phyloP scores from a whole-genome alignment of 2,888 invertebrate species.

The Rhimphoctona megacephalus region DNA sequence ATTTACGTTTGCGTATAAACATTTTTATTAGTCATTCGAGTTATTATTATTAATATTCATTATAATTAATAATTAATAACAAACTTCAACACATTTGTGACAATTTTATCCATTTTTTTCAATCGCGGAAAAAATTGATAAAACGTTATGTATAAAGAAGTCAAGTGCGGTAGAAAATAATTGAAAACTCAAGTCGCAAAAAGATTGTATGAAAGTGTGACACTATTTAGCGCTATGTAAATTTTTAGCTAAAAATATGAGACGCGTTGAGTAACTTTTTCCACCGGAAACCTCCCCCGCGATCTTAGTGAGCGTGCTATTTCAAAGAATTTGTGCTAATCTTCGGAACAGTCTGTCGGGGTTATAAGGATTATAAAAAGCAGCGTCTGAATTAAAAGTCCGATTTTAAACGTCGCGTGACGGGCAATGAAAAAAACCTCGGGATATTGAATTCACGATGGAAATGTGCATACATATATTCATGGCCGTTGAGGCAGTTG shows the following conservation, averaged over 20 bases:
- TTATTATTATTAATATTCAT: too few relatives aligned
- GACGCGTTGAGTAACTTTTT: too few relatives aligned
- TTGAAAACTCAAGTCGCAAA: not conserved
- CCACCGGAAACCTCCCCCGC: not conserved
- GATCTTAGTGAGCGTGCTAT: not conserved
- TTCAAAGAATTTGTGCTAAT: not conserved
- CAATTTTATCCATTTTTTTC: too few relatives aligned
- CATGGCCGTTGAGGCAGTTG: conserved; percentile 18
- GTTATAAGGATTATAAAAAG: not conserved
- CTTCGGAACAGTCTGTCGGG: not conserved
- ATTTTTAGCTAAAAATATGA: not conserved
- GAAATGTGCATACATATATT: not conserved
- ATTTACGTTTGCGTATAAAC: too few relatives aligned
- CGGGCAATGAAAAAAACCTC: conserved; percentile 23
- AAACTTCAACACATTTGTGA: too few relatives aligned
- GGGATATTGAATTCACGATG: conserved; percentile 7
- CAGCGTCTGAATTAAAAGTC: not conserved
- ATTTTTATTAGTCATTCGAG: too few relatives aligned
- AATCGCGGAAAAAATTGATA: too few relatives aligned
- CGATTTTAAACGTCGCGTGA: not conserved
- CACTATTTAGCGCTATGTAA: too few relatives aligned
- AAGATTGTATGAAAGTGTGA: too few relatives aligned
- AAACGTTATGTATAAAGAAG: too few relatives aligned
- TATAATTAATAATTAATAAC: too few relatives aligned
- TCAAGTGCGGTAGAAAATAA: not conserved